Base-by-base conservation (phyloP, 2,888 invertebrate species). In the Sminthurides aquaticus region DNA sequence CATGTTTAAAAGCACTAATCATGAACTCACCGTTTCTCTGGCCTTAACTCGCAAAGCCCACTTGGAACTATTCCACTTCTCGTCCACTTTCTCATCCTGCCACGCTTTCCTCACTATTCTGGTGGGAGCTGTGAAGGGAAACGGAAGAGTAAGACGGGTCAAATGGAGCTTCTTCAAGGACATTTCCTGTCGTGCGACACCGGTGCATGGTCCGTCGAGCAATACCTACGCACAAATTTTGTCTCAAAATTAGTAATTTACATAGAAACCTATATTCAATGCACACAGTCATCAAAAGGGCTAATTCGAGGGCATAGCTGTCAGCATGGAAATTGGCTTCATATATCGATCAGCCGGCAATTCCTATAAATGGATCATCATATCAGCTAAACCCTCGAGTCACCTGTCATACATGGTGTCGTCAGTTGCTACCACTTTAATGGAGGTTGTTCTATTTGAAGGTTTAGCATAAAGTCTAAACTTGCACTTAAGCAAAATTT, bases 161-260 rank as follows among this genome's bases (percentile, higher is more conserved):
- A 98, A 83, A 78, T 97, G 93, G 62, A 98, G 82, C 77, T 93
- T 89, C 78, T 89, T 94, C 67, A 97, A 84, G 78, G 93, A 88
- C 78, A 94, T 86, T 68, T 84, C 83, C 70, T 83, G 81, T 72
- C 97, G 85, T 26, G 87, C 84, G 29, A 97, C 91, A 73, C 88
- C 89, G 73, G 88, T 86, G 77, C 86, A 83, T 70, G 97, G 97
- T 62, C 97, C 97, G 84, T 98, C 97, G 71, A 97, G 85, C 76
- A 98, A 84, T 76, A 92, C 91, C 92, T 92, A n/a, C n/a, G n/a
- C n/a, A n/a, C n/a, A n/a, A n/a, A n/a, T n/a, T n/a, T n/a, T n/a
- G n/a, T n/a, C n/a, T n/a, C 74, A 61, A n/a, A n/a, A n/a, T n/a
- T n/a, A n/a, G n/a, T n/a, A n/a, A n/a, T n/a, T n/a, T n/a, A n/a